phyloP scores from a whole-genome alignment of 2,113 vertebrate species.

The Aspidoscelis tigris region DNA sequence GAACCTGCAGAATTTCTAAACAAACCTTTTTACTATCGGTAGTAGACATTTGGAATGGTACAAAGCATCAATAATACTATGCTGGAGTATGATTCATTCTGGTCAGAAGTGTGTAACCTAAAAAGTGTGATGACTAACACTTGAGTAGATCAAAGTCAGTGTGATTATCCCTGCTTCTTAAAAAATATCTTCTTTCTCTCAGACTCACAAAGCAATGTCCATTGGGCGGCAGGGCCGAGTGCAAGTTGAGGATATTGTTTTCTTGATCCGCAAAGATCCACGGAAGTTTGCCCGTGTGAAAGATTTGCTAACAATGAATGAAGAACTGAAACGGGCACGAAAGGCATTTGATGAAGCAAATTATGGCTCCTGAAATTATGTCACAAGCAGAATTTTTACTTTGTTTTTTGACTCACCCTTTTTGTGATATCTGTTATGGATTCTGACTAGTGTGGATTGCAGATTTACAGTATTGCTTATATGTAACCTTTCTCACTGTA shows the following conservation, averaged over 20 bases:
- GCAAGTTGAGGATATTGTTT: slow-evolving; percentile 98
- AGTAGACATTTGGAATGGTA: too few relatives aligned
- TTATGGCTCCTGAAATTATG: slow-evolving; percentile 87
- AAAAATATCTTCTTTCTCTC: slow-evolving; percentile 21
- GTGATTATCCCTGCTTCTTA: background rate
- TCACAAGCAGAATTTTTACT: background rate
- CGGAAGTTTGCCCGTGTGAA: slow-evolving; percentile 97
- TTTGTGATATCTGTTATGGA: background rate
- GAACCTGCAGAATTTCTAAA: too few relatives aligned
- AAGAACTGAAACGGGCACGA: slow-evolving; percentile 94
- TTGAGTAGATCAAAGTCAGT: too few relatives aligned
- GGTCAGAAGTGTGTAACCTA: background rate
- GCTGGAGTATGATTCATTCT: background rate
- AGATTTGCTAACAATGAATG: slow-evolving; percentile 97
- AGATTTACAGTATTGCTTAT: background rate
- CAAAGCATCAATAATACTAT: background rate
- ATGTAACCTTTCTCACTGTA: background rate
- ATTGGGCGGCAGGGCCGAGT: slow-evolving; percentile 96
- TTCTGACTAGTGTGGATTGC: background rate
- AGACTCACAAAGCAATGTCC: slow-evolving; percentile 98
- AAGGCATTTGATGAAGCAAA: slow-evolving; percentile 98
- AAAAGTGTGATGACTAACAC: background rate
- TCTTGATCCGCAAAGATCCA: slow-evolving; percentile 95
- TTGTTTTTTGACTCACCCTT: background rate
- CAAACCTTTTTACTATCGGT: too few relatives aligned